phyloP scores from a whole-genome alignment of 2,888 invertebrate genomes.

The Notodonta dromedarius region DNA sequence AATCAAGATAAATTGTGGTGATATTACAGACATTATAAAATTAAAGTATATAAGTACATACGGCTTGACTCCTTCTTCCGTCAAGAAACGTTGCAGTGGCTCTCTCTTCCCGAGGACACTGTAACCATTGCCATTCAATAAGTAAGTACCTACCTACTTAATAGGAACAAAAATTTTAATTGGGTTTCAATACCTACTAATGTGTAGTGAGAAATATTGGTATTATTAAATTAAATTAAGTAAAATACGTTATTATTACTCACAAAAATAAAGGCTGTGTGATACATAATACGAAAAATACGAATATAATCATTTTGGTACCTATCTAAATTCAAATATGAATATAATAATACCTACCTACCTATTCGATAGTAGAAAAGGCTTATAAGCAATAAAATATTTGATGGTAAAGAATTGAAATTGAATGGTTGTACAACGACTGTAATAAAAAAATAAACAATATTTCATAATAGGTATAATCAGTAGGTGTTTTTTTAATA shows the following conservation, averaged over 20 bases:
- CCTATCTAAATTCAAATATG: neutral
- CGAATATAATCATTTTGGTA: neutral
- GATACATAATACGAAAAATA: neutral
- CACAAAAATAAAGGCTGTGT: neutral
- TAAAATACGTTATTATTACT: neutral
- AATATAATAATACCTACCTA: neutral
- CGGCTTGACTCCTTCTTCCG: slow-evolving; percentile 42
- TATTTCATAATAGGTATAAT: too few species aligned
- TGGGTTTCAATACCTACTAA: neutral
- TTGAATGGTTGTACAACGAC: neutral
- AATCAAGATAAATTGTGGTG: neutral
- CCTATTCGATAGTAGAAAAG: neutral
- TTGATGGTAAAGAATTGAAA: neutral
- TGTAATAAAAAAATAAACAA: neutral
- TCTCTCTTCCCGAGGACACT: slow-evolving; percentile 31
- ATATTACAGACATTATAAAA: too few species aligned
- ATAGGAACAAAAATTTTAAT: too few species aligned
- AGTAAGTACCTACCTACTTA: neutral
- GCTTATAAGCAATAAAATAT: neutral
- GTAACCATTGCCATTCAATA: slow-evolving; percentile 28
- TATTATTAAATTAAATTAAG: neutral
- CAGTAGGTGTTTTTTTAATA: too few species aligned
- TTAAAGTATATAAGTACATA: slow-evolving; percentile 21
- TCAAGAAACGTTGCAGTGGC: slow-evolving; percentile 33
- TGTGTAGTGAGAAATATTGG: neutral